A percentile compares a stretch with the other conserved stretches of the same genome.
These are phyloP conservation scores for Ctenomys sociabilis DNA, from an alignment of 2,113 vertebrate genomes.

Conservation along the genomic window DNA sequence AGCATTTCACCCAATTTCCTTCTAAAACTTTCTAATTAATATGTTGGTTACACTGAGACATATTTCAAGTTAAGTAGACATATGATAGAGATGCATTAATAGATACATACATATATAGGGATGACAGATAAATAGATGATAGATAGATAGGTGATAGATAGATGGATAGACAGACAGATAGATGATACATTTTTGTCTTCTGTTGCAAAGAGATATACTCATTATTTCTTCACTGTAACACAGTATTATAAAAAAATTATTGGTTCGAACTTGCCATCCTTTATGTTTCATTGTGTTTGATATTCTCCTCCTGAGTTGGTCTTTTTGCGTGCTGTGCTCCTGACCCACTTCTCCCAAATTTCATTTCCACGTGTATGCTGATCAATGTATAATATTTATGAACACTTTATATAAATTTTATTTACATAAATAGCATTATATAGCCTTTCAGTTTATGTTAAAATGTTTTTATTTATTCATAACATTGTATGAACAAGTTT, in stretches of 20 bases:
- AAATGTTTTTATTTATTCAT: slow-evolving; percentile 21
- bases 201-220: neutral
- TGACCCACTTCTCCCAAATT: neutral
- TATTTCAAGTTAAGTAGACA: neutral
- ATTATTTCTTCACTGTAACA: slow-evolving; percentile 7
- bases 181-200: neutral
- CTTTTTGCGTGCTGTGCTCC: neutral
- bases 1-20: neutral
- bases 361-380: neutral
- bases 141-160: neutral
- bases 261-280: neutral
- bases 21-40: neutral
- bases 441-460: neutral
- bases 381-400: neutral
- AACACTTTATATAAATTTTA: neutral
- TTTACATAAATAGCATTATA: slow-evolving; percentile 2
- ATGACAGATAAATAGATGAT: too few relatives aligned
- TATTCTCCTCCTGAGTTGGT: neutral
- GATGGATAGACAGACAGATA: neutral
- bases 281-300: neutral
- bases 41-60: neutral
- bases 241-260: neutral
- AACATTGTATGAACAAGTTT: neutral
- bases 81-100: neutral
- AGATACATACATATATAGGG: neutral